phyloP scores from a whole-genome alignment of 2,797 vertebrate genomes.

The Distichodus sexfasciatus region DNA sequence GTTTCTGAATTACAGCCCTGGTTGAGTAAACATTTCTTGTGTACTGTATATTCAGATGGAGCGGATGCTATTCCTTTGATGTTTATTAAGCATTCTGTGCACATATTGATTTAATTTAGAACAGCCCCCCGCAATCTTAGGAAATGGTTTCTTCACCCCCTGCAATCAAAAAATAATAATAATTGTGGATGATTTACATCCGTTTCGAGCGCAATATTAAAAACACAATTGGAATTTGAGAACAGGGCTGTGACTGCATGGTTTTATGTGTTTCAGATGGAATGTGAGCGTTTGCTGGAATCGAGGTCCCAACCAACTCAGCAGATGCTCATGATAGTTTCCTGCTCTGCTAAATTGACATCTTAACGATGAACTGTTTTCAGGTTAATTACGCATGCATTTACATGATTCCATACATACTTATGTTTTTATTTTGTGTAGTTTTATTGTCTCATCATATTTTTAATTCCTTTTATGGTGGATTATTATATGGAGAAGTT shows the following conservation, averaged over 20 bases:
- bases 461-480: too few relatives aligned
- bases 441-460: too few relatives aligned
- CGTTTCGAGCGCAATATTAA: slow-evolving; percentile 27
- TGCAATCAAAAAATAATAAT: slow-evolving; percentile 32
- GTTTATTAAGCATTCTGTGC: slow-evolving; percentile 41
- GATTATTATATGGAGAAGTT: too few relatives aligned
- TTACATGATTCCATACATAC: too few relatives aligned
- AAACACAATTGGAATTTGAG: slow-evolving; percentile 34
- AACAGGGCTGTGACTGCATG: slow-evolving; percentile 11
- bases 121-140: slow-evolving; percentile 36
- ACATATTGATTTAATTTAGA: slow-evolving; percentile 48
- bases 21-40: neutral
- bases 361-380: neutral
- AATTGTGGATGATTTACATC: slow-evolving; percentile 49
- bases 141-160: slow-evolving; percentile 31
- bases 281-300: slow-evolving; percentile 43
- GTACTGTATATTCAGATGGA: slow-evolving; percentile 25
- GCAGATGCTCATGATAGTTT: slow-evolving; percentile 1
- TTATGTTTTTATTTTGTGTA: too few relatives aligned
- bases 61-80: slow-evolving; percentile 30
- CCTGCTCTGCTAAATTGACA: slow-evolving; percentile 1
- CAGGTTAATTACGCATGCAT: slow-evolving; percentile 8
- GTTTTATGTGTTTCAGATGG: slow-evolving; percentile 29
- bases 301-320: neutral
- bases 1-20: neutral